Evolutionary conservation across 2,888 invertebrate species (phyloP), one percentile per base, ranked within the genome.

Genomic region (Polyploca ridens): DNA sequence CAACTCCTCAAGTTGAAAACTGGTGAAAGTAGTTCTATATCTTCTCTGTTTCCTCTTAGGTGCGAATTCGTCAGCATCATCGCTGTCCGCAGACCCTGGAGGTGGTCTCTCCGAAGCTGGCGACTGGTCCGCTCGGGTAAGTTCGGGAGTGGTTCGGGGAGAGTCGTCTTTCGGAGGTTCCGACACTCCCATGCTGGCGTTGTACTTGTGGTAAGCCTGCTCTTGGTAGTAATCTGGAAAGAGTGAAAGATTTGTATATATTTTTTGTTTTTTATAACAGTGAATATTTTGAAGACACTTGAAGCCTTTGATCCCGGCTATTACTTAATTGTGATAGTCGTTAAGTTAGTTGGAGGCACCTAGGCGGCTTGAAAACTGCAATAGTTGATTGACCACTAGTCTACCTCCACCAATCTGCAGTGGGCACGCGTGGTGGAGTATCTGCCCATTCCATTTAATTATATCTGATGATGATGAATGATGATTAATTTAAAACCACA

Each of bases 11-110:
- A 99, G 94, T 89, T 99, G 98, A 84, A 98, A 98, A 83, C 98
- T 98, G 60, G 98, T 98, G 90, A 98, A 98, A 41, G 98, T 98
- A n/a, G 98, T 98, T 72, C 98, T 95, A 87, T 98, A 98, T 60
- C 98, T 94, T 10, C 98, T 94, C 86, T 98, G 98, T 85, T 98
- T 98, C 73, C 98, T 94, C 89, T 98, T 98, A 0, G 98, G 98
- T 0, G 97, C 95, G 84, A 97, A 97, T 74, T 97, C 97, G 82
- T 97, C 96, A 16, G 96, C 96, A 62, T 96, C 95, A 64, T 96
- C 96, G 72, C 96, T 95, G 78, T 95, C 94, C 72, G 95, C 95
- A 0, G 95, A 95, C 44, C 95, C 95, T 70, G 94, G 91, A 19
- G 94, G 93, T 2, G 94, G 91, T 3, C 95, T 88, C 66, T 95